Evolutionary conservation across 2,888 invertebrate species (phyloP).

Genomic region (Caenorhabditis virilis): DNA sequence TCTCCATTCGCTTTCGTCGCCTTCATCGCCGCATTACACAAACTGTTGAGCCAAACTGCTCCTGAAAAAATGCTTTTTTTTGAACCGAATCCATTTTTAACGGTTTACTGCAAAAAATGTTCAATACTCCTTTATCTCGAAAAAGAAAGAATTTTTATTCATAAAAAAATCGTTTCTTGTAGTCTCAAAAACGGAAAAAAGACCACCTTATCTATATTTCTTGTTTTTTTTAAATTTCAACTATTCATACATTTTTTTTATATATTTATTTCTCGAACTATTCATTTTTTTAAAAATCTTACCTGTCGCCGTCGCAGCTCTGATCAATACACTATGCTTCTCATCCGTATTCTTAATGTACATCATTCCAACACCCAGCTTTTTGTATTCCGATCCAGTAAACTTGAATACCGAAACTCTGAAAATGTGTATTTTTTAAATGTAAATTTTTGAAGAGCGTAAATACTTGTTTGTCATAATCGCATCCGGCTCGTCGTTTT

Average conservation of each 20-base stretch:
- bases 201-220: too few relatives aligned
- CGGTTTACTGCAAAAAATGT: too few relatives aligned
- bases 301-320: slow-evolving; percentile 56
- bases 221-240: too few relatives aligned
- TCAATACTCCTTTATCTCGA: too few relatives aligned
- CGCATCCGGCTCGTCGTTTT: slow-evolving; percentile 48
- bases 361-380: slow-evolving; percentile 54
- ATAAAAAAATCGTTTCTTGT: not conserved
- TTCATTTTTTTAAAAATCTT: not conserved
- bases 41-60: slow-evolving; percentile 51
- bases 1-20: slow-evolving; percentile 43
- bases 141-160: slow-evolving; percentile 6
- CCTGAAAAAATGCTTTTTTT: slow-evolving; percentile 17
- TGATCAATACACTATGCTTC: slow-evolving; percentile 43
- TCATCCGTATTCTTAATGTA: slow-evolving; percentile 48
- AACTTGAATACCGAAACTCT: slow-evolving; percentile 54
- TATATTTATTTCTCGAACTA: too few relatives aligned
- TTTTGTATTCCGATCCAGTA: slow-evolving; percentile 39
- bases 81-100: too few relatives aligned
- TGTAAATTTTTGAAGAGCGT: too few relatives aligned
- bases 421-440: slow-evolving; percentile 7
- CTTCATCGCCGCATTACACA: slow-evolving; percentile 48
- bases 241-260: too few relatives aligned
- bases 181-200: slow-evolving; percentile 1
- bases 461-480: slow-evolving; percentile 44